Conservation (phyloP, 2,113 vertebrate genomes). For the Coracopsis vasa region DNA sequence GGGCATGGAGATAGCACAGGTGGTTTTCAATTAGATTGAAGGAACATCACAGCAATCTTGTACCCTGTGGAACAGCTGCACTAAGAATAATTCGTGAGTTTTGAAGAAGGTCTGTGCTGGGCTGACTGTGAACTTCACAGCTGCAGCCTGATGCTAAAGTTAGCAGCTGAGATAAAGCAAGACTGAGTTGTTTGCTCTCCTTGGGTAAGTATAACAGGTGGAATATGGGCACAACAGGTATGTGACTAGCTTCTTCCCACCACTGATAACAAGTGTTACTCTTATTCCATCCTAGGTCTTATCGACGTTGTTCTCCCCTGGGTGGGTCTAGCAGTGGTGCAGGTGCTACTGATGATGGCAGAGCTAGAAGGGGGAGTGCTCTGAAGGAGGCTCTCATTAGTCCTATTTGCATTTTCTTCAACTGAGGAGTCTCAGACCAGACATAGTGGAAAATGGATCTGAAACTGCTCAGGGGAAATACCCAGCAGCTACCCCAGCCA, state of each 20-base stretch:
- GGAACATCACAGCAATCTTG: neutral
- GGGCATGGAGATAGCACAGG: neutral
- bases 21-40: neutral
- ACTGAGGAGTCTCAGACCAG: neutral
- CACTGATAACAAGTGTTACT: neutral
- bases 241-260: neutral
- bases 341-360: neutral
- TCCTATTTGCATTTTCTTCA: neutral
- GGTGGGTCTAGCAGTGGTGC: neutral
- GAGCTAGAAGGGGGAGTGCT: neutral
- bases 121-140: neutral
- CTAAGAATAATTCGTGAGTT: neutral
- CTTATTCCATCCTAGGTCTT: neutral
- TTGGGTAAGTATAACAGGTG: neutral
- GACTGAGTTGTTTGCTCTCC: neutral
- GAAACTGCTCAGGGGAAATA: neutral
- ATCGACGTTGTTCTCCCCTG: neutral
- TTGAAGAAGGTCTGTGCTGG: neutral
- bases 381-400: neutral
- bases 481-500: neutral
- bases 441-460: neutral
- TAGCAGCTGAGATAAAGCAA: neutral
- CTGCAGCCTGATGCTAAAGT: neutral
- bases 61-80: neutral
- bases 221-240: neutral